Evolutionary conservation across 2,797 vertebrate species (phyloP), one percentile per base, ranked within the genome.

Genomic region (Synanceia verrucosa): DNA sequence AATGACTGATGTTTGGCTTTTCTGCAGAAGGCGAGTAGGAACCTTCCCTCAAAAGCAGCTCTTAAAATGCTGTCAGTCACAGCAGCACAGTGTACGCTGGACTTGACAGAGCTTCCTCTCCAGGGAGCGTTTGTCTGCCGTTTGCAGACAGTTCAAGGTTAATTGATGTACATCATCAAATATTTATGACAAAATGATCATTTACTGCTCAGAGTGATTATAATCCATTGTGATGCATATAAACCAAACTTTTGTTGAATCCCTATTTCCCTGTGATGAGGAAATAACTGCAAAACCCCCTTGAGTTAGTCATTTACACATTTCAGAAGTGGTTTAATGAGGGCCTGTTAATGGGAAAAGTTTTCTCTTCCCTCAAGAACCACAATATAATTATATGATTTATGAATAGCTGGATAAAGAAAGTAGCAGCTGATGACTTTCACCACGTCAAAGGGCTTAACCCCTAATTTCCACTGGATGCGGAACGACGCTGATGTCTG

Each of bases 161-260:
- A 93, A 93, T 90, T 86, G 74, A 90, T 89, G 86, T 88, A 85
- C 82, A 73, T 84, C 77, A 91, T 92, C 65, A 91, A 92, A 84
- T 88, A 92, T 90, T 91, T 84, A 90, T 82, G 79, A 62, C 60
- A 79, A 82, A 88, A 89, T 65, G 58, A 93, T 90, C 76, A 68
- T 75, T 89, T 76, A 58, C 65, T 51, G 58, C 76, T 81, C 60
- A 16, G 13, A 19, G 58, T 53, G 65, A 60, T 68, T 43, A 18
- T 14, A 53, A 13, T 34, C 44, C 2, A 3, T n/a, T 63, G 66
- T n/a, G 65, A 4, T 58, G 77, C 53, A 78, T 72, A 50, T 16
- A 63, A 83, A 72, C 62, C 23, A 4, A 48, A 58, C 66, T 36
- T 79, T 57, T 31, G 51, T 50, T 29, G 64, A 73, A 65, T 75